Percentiles rank a stretch among this genome's conserved stretches.
phyloP scores from a whole-genome alignment of 2,888 invertebrate genomes.

The Cheilosia vernalis region DNA sequence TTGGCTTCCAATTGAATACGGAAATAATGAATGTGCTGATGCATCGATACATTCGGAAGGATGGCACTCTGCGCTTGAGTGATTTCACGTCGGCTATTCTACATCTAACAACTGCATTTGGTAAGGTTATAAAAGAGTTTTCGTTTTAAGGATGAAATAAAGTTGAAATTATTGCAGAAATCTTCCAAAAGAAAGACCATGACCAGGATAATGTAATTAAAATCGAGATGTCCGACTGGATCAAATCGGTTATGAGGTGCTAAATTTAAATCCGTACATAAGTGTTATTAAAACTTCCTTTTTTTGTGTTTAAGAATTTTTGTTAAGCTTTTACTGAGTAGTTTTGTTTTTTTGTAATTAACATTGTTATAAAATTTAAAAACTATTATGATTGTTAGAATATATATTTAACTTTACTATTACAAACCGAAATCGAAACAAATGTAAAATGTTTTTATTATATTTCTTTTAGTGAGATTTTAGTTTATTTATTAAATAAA shows the following conservation, averaged over 20 bases:
- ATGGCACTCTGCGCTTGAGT: slow-evolving; percentile 94
- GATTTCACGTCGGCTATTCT: slow-evolving; percentile 96
- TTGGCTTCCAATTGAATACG: slow-evolving; percentile 94
- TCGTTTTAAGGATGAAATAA: neutral
- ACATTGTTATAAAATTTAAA: slow-evolving; percentile 59
- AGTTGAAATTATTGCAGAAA: slow-evolving; percentile 83
- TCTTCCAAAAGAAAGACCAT: slow-evolving; percentile 91
- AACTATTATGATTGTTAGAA: slow-evolving; percentile 51
- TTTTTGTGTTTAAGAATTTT: slow-evolving; percentile 41
- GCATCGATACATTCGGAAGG: slow-evolving; percentile 95
- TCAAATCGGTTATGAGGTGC: slow-evolving; percentile 82
- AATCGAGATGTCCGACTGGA: slow-evolving; percentile 89
- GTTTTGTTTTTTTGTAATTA: slow-evolving; percentile 59
- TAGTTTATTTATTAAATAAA: slow-evolving; percentile 61
- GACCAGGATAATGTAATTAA: slow-evolving; percentile 92
- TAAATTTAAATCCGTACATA: slow-evolving; percentile 34
- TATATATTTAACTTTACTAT: slow-evolving; percentile 30
- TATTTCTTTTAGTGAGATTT: slow-evolving; percentile 35
- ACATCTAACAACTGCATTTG: slow-evolving; percentile 94
- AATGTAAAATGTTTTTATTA: slow-evolving; percentile 26
- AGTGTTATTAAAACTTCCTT: slow-evolving; percentile 37
- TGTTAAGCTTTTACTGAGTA: slow-evolving; percentile 36
- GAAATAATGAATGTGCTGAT: slow-evolving; percentile 92
- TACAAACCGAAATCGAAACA: slow-evolving; percentile 10
- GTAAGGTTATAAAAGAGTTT: slow-evolving; percentile 83